phyloP scores from a whole-genome alignment of 2,113 vertebrate species.

The Heterotis niloticus region DNA sequence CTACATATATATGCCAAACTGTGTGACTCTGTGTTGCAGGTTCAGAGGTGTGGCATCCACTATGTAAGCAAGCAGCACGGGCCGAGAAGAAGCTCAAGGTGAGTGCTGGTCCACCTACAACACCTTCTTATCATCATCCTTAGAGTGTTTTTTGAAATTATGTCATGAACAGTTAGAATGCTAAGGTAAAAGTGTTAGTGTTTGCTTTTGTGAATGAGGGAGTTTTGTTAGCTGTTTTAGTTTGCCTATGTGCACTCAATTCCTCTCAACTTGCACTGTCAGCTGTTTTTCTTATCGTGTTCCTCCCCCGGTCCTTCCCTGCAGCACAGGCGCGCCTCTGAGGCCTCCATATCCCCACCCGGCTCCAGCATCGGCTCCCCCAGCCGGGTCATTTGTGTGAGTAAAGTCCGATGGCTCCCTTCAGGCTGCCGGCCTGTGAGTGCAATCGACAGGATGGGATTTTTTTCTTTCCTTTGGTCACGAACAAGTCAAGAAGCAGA shows the following conservation, averaged over 20 bases:
- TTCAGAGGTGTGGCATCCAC: constrained; percentile 93
- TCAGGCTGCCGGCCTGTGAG: neutral
- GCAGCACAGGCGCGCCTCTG: constrained; percentile 88
- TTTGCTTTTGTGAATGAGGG: neutral
- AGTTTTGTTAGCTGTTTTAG: neutral
- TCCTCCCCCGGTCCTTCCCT: constrained; percentile 28
- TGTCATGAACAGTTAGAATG: neutral
- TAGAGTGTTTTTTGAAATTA: neutral
- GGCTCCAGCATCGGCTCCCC: constrained; percentile 91
- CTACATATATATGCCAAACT: neutral
- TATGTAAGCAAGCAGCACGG: constrained; percentile 89
- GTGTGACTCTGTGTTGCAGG: constrained; percentile 58
- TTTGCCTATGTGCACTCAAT: neutral
- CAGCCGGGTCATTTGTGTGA: constrained; percentile 83
- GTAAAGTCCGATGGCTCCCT: constrained; percentile 41
- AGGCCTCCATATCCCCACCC: constrained; percentile 86
- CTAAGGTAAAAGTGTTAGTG: neutral
- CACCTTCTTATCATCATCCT: neutral
- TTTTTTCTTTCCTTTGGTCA: neutral
- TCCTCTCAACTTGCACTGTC: neutral
- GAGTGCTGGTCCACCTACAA: constrained; percentile 43
- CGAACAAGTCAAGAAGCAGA: neutral
- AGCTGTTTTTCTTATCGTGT: neutral
- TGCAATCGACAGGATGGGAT: neutral
- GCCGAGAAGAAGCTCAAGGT: constrained; percentile 93